These are phyloP conservation scores for Eupithecia abbreviata DNA, from an alignment of 2,888 invertebrate genomes.

Conservation along the genomic window DNA sequence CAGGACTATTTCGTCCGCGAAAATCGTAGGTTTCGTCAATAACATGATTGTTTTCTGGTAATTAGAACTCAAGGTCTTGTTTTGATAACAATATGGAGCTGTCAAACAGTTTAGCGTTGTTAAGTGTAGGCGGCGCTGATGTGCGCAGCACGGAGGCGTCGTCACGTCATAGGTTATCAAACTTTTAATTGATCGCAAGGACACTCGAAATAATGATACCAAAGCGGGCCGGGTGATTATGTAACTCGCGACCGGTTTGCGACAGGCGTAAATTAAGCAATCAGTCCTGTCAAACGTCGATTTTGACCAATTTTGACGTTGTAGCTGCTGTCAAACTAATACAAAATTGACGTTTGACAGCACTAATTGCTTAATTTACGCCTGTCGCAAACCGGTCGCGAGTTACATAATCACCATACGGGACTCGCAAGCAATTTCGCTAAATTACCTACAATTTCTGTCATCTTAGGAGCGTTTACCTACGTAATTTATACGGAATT, in stretches of 20 bases:
- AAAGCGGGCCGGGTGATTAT: neutral
- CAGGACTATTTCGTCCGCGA: constrained; percentile 67
- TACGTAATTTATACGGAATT: neutral
- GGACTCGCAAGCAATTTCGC: neutral
- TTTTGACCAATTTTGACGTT: too few relatives aligned
- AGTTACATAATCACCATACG: too few relatives aligned
- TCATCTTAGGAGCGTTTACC: neutral
- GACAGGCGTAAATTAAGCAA: too few relatives aligned
- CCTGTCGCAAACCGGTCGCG: too few relatives aligned
- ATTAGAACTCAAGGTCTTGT: constrained; percentile 21
- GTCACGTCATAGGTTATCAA: constrained; percentile 29
- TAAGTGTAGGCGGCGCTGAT: constrained; percentile 49
- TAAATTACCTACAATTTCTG: neutral
- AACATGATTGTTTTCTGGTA: constrained; percentile 33
- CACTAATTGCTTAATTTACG: too few relatives aligned
- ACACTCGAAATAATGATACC: constrained; percentile 10
- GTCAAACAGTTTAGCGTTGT: constrained; percentile 39
- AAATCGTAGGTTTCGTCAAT: constrained; percentile 50
- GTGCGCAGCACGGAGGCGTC: neutral
- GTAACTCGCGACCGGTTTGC: too few relatives aligned
- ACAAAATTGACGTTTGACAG: too few relatives aligned
- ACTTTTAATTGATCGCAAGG: constrained; percentile 26
- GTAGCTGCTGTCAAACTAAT: too few relatives aligned
- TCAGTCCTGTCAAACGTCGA: too few relatives aligned
- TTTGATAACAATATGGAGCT: constrained; percentile 32